Evolutionary conservation across 2,888 invertebrate species (phyloP).

Genomic region (Nudaria mundana): DNA sequence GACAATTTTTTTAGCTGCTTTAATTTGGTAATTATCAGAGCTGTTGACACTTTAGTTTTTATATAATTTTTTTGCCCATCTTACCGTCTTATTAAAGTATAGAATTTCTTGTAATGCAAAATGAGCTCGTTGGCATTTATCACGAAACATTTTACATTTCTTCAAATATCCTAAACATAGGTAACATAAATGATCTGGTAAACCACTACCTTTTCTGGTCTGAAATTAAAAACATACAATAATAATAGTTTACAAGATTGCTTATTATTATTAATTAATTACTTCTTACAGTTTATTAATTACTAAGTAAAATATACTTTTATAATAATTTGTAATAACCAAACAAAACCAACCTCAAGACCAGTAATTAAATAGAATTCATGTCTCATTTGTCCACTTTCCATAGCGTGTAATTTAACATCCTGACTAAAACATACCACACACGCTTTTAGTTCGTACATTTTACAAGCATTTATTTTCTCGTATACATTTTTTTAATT

Average conservation of each 20-base stretch:
- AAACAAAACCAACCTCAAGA: conserved; percentile 48
- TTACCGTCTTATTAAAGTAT: conserved; percentile 53
- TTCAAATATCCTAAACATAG: conserved; percentile 55
- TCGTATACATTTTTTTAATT: neutral
- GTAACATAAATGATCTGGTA: conserved; percentile 63
- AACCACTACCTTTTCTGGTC: conserved; percentile 47
- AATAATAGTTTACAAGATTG: too few relatives aligned
- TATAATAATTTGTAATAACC: too few relatives aligned
- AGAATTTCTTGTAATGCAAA: conserved; percentile 58
- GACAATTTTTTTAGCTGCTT: too few relatives aligned
- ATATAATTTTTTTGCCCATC: neutral
- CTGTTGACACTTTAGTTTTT: too few relatives aligned
- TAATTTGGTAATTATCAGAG: too few relatives aligned
- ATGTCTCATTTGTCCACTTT: conserved; percentile 47
- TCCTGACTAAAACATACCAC: conserved; percentile 59
- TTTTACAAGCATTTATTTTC: conserved; percentile 29
- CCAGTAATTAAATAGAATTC: conserved; percentile 62
- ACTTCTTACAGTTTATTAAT: too few relatives aligned
- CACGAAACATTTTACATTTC: conserved; percentile 54
- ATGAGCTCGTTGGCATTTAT: conserved; percentile 64
- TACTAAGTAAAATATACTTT: too few relatives aligned
- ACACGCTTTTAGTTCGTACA: conserved; percentile 63
- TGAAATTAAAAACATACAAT: conserved; percentile 35
- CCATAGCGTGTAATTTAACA: conserved; percentile 54
- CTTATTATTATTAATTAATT: too few relatives aligned